Evolutionary conservation across 2,888 invertebrate species (phyloP), one percentile per base, ranked within the genome.

Genomic region (Nomada hirtipes): DNA sequence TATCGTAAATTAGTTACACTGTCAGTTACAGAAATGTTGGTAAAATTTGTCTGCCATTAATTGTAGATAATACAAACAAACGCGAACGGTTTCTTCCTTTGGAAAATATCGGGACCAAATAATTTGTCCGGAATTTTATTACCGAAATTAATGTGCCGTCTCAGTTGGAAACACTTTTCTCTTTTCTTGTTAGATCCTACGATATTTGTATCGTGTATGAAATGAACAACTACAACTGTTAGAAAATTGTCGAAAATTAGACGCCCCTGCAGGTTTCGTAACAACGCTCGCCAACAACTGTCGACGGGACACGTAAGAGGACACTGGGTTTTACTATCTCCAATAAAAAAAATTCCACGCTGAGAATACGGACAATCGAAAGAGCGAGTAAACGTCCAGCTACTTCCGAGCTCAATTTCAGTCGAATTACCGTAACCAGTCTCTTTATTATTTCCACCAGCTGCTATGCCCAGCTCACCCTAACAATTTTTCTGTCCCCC

Each of bases 401-500:
- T 36, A 44, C 44, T 55, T 64, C 15, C 65, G 15, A 29, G 72
- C 72, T 73, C 72, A 73, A 73, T 73, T 73, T 73, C 65, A 64
- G 26, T 53, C 64, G 55, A 64, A 73, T 73, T 73, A 73, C 64
- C 44, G 72, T 64, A 73, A 73, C 64, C 72, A 57, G 15, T 13
- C 44, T 73, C 55, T 64, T 73, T 73, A 73, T 73, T 73, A 73
- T 73, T 55, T 64, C 55, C 64, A 55, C 72, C 64, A 57, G 55
- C 64, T 64, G 44, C 47, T 73, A 26, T 7, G 60, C 70, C 55
- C 20, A 20, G 15, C 55, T 55, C 20, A 4, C 59, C 2, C 44
- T 20, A n/a, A 60, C 61, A 60, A 74, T 61, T 67, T 65, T 50
- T 65, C 61, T 60, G 15, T 55, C 60, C 53, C 52, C 52, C 29